phyloP scores from a whole-genome alignment of 2,797 vertebrate genomes.

The Eutrigla gurnardus region DNA sequence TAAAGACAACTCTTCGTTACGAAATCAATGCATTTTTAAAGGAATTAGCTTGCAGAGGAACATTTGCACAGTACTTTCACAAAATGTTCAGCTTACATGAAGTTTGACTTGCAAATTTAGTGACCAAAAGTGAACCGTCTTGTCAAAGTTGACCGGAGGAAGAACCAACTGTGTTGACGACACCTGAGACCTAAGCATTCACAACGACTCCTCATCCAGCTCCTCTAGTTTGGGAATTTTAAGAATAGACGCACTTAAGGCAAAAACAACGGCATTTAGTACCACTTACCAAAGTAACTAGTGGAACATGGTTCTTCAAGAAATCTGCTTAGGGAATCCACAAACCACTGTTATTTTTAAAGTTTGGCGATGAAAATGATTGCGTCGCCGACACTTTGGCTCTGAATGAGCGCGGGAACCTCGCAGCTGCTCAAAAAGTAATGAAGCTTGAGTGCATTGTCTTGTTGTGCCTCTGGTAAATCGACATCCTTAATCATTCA shows the following conservation, averaged over 20 bases:
- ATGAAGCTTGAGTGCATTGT: slow-evolving; percentile 79
- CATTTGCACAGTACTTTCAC: neutral
- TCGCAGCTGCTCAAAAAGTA: slow-evolving; percentile 74
- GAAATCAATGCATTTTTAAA: neutral
- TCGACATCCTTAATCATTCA: slow-evolving; percentile 59
- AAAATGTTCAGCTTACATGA: neutral
- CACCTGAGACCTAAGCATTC: neutral
- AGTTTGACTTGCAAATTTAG: neutral
- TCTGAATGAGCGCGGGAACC: slow-evolving; percentile 21
- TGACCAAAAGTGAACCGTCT: neutral
- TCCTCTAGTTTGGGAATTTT: neutral
- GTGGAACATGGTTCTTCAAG: slow-evolving; percentile 2
- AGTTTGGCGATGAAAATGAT: slow-evolving; percentile 37
- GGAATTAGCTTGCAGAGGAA: neutral
- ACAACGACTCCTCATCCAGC: neutral
- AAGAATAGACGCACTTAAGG: slow-evolving; percentile 1
- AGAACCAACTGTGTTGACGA: too few species aligned
- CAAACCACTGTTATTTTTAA: slow-evolving; percentile 5
- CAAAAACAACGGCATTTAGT: slow-evolving; percentile 19
- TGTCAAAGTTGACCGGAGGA: neutral
- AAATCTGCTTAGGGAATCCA: neutral
- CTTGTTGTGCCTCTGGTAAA: slow-evolving; percentile 70
- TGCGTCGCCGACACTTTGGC: slow-evolving; percentile 18
- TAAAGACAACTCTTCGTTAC: neutral
- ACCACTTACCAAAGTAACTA: slow-evolving; percentile 11